A percentile compares a stretch with the other conserved stretches of the same genome.
These are phyloP conservation scores for Sitodiplosis mosellana DNA, from an alignment of 1,140 invertebrate species.

Conservation along the genomic window DNA sequence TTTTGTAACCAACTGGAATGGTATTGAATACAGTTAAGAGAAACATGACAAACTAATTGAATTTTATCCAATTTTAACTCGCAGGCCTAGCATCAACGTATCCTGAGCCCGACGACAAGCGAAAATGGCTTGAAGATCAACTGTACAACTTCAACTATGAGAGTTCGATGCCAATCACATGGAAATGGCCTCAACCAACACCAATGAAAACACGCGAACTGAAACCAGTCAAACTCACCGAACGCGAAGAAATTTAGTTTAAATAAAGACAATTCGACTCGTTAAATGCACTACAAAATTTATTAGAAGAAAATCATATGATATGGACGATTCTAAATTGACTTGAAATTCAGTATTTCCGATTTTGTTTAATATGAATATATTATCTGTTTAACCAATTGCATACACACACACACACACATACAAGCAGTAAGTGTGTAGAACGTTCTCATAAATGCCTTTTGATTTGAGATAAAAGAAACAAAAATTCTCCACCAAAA, in stretches of 20 bases:
- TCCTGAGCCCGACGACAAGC: slow-evolving; percentile 61
- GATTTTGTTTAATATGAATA: too few species aligned
- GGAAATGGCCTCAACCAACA: slow-evolving; percentile 39
- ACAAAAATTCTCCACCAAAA: too few species aligned
- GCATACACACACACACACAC: too few species aligned
- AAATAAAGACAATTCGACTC: background rate
- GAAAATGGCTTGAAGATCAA: slow-evolving; percentile 48
- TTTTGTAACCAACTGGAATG: too few species aligned
- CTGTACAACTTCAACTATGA: slow-evolving; percentile 68
- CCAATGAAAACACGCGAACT: slow-evolving; percentile 24
- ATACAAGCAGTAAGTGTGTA: too few species aligned
- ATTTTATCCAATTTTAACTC: slow-evolving; percentile 8
- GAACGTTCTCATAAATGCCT: too few species aligned
- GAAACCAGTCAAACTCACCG: slow-evolving; percentile 18
- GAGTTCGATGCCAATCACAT: slow-evolving; percentile 51
- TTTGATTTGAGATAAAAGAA: too few species aligned
- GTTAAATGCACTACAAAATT: slow-evolving; percentile 14
- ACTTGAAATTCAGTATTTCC: too few species aligned
- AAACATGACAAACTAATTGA: background rate
- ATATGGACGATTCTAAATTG: too few species aligned
- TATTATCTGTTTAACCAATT: too few species aligned
- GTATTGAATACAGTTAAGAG: too few species aligned
- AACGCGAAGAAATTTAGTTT: background rate
- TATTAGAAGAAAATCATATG: background rate
- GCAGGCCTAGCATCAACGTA: slow-evolving; percentile 65